Evolutionary conservation across 2,797 vertebrate genomes (phyloP), one percentile per base, ranked within the genome.

Genomic region (Pangasius macronema): DNA sequence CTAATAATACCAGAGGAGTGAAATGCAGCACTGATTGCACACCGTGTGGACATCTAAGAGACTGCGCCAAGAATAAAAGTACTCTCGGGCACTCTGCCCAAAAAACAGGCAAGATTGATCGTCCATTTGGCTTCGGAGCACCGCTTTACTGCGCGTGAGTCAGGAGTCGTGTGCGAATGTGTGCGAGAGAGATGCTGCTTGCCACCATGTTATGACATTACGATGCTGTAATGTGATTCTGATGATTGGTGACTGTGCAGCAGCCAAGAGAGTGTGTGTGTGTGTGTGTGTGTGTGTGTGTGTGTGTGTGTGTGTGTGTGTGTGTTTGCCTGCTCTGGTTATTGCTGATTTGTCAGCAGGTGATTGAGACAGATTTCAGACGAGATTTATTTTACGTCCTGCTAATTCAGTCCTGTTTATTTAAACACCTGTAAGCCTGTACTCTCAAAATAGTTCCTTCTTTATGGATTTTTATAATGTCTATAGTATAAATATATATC

Each of bases 71-170:
- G 83, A 85, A 61, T 79, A 49, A 85, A 27, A 81, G 76, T 87
- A 68, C 46, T 83, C 13, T 49, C 13, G 49, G 89, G 76, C 59
- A 30, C 77, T 27, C 53, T 27, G n/a, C 87, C 84, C 77, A 72
- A 89, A 86, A 76, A 24, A 53, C 51, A 59, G 55, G 33, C 33
- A 84, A 72, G 90, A 87, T 88, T 80, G 67, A 90, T 85, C 85
- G 63, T 89, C 51, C 73, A 10, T 85, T 77, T 88, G 87, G 72
- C 61, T 70, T 88, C 18, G 46, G 72, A 72, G 72, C 33, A 42
- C 33, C 27, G 63, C 49, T 85, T 87, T 73, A 53, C 75, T 88
- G 86, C 36, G 72, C 39, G 76, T 73, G 65, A 73, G 53, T 85
- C 27, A 80, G 16, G 1, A 65, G 72, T 53, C 86, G 53, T 76